Evolutionary conservation across 2,797 vertebrate genomes (phyloP).

Genomic region (Danio aesculapii): DNA sequence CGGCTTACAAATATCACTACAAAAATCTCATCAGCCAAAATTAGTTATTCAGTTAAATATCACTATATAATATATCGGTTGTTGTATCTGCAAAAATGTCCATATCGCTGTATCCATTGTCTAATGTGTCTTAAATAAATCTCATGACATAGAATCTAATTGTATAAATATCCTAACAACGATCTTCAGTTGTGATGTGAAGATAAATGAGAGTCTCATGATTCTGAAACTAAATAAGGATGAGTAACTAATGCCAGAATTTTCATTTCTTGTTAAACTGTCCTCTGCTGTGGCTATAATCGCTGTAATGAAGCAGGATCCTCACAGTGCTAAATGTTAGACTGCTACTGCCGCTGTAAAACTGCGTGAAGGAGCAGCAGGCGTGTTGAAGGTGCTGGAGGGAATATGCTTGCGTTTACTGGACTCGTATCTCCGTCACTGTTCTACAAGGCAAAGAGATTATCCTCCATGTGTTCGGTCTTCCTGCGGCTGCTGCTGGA

Average conservation of each 20-base stretch:
- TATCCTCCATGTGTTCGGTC: conserved; percentile 89
- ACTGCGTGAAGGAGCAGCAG: conserved; percentile 66
- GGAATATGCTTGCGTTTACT: conserved; percentile 57
- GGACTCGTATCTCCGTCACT: background rate
- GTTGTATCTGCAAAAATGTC: too few species aligned
- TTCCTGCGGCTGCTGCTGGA: conserved; percentile 85
- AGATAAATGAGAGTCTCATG: too few species aligned
- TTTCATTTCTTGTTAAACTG: background rate
- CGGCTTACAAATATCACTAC: too few species aligned
- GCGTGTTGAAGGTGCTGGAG: conserved; percentile 61
- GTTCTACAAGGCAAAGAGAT: conserved; percentile 92
- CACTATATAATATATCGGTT: too few species aligned
- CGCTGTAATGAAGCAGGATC: conserved; percentile 8
- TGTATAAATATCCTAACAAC: too few species aligned
- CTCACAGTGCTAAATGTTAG: conserved; percentile 42
- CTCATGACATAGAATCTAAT: too few species aligned
- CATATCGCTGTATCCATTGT: too few species aligned
- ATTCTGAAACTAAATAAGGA: too few species aligned
- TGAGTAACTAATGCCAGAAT: background rate
- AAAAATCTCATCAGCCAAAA: too few species aligned
- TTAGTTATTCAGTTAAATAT: too few species aligned
- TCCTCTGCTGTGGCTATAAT: background rate
- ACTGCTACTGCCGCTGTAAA: conserved; percentile 66
- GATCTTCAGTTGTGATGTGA: too few species aligned
- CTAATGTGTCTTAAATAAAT: too few species aligned